Conservation (phyloP, 2,888 invertebrate species). For the Nymphalis urticae region DNA sequence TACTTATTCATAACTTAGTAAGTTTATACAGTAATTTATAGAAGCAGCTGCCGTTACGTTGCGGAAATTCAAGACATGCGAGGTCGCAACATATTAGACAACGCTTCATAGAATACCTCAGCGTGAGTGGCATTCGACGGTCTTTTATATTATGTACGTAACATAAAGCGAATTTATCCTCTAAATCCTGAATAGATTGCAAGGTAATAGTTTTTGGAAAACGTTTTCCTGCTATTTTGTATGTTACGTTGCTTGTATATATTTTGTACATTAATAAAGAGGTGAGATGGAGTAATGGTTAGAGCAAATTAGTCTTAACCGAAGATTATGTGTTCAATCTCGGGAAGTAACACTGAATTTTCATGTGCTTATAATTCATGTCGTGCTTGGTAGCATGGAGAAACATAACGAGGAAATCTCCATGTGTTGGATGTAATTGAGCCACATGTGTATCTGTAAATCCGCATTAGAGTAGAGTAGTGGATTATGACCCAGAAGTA, state of each 20-base stretch:
- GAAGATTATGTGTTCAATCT: too few species aligned
- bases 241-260: neutral
- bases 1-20: neutral
- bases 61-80: constrained; percentile 8
- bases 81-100: constrained; percentile 5
- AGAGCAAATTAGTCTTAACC: too few species aligned
- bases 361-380: too few species aligned
- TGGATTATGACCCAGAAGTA: too few species aligned
- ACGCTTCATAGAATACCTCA: constrained; percentile 12
- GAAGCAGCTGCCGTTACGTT: constrained; percentile 5
- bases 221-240: constrained; percentile 16
- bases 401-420: too few species aligned
- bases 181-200: constrained; percentile 27
- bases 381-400: too few species aligned
- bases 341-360: too few species aligned
- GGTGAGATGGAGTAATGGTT: too few species aligned
- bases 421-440: too few species aligned
- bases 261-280: neutral
- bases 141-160: neutral
- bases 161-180: constrained; percentile 23
- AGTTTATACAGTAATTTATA: constrained; percentile 6
- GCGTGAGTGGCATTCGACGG: neutral
- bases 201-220: constrained; percentile 24
- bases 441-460: too few species aligned
- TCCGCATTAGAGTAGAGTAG: too few species aligned